Conservation (phyloP, 2,888 invertebrate species). For the Nesidiocoris tenuis region DNA sequence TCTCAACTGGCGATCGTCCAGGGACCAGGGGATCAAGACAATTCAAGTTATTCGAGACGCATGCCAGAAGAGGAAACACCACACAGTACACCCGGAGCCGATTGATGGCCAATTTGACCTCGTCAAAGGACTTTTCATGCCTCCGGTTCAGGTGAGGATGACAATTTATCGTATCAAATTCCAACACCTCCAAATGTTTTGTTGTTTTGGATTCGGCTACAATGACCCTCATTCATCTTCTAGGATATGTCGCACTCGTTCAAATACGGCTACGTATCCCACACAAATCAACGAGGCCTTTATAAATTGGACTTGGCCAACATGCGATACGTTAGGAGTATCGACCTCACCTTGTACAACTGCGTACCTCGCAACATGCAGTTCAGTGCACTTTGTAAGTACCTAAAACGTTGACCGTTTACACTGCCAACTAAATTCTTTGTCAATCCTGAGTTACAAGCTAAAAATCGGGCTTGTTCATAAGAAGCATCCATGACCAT, state of each 20-base stretch:
- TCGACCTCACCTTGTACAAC: constrained; percentile 70
- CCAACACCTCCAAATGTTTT: too few relatives aligned
- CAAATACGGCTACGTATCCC: constrained; percentile 72
- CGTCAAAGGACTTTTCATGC: constrained; percentile 65
- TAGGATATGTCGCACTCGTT: constrained; percentile 63
- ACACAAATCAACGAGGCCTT: constrained; percentile 69
- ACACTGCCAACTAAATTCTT: neutral
- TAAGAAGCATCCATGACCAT: too few relatives aligned
- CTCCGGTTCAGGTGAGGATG: constrained; percentile 60
- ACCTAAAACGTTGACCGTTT: neutral
- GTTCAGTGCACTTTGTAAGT: constrained; percentile 72
- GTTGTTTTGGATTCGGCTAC: too few relatives aligned
- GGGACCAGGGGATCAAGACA: constrained; percentile 64
- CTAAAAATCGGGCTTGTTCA: too few relatives aligned
- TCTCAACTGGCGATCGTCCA: constrained; percentile 65
- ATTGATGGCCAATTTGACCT: constrained; percentile 74
- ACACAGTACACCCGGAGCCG: constrained; percentile 71
- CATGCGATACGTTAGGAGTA: constrained; percentile 68
- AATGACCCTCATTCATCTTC: constrained; percentile 47
- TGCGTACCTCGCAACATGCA: constrained; percentile 70
- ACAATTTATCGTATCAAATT: too few relatives aligned
- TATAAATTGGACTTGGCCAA: constrained; percentile 71
- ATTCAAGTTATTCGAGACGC: constrained; percentile 73
- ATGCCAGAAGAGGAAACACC: constrained; percentile 69
- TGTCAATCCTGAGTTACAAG: too few relatives aligned